These are phyloP conservation scores for Drosophila trapezifrons DNA, from an alignment of 1,140 invertebrate species.

Conservation along the genomic window DNA sequence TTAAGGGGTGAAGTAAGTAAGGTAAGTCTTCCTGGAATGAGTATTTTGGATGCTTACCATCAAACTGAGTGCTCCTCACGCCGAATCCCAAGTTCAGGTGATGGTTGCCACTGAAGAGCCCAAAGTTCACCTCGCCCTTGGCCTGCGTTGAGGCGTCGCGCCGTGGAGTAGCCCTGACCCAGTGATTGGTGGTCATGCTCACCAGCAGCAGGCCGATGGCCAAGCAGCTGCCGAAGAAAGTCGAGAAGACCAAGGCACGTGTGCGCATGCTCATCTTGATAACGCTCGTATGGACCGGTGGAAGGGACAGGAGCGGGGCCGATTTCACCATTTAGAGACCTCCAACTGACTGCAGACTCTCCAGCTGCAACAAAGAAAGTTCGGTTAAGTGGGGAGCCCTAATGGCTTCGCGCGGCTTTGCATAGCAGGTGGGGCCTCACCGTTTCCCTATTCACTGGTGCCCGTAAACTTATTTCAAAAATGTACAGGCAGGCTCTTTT, in stretches of 20 bases:
- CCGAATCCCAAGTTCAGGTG: constrained; percentile 93
- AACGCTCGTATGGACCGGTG: constrained; percentile 22
- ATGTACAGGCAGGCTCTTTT: constrained; percentile 13
- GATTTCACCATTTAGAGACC: constrained; percentile 44
- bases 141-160: constrained; percentile 89
- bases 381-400: not conserved
- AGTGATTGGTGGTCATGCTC: constrained; percentile 93
- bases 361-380: constrained; percentile 44
- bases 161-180: constrained; percentile 92
- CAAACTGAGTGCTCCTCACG: constrained; percentile 86
- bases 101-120: constrained; percentile 93
- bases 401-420: not conserved
- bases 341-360: constrained; percentile 6
- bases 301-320: constrained; percentile 16
- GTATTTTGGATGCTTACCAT: constrained; percentile 52
- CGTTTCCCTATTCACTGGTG: not conserved
- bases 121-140: constrained; percentile 91
- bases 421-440: not conserved
- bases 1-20: not conserved
- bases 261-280: constrained; percentile 79
- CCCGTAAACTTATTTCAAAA: too few species aligned
- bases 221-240: constrained; percentile 93
- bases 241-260: constrained; percentile 90
- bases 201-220: constrained; percentile 92
- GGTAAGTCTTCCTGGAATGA: not conserved